Conservation (phyloP, 2,113 vertebrate genomes). For the Brienomyrus longianalis region DNA sequence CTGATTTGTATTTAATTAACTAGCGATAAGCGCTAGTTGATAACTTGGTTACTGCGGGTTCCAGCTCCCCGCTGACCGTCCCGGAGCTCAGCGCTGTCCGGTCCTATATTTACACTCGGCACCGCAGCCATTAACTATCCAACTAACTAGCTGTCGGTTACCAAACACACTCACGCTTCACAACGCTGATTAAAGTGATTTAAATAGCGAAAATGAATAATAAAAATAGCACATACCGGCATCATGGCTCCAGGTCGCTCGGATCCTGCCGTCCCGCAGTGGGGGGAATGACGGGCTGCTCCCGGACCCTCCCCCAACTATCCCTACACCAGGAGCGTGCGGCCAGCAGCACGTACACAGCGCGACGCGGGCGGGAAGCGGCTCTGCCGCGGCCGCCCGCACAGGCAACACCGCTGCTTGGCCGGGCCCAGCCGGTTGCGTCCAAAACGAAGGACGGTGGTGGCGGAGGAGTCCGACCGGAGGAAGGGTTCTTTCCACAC, state of each 20-base stretch:
- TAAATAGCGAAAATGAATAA: neutral
- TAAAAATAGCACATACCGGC: slow-evolving; percentile 51
- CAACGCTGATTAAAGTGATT: neutral
- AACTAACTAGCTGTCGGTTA: neutral
- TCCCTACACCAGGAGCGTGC: neutral
- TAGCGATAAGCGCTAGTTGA: neutral
- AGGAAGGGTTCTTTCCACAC: neutral
- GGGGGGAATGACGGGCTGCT: neutral
- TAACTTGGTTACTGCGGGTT: neutral
- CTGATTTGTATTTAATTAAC: neutral
- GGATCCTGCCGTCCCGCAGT: neutral
- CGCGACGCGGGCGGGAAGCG: neutral
- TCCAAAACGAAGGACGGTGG: neutral
- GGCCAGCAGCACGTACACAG: neutral
- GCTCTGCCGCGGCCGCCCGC: neutral
- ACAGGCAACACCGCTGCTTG: slow-evolving; percentile 6
- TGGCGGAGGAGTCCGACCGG: neutral
- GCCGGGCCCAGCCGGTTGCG: neutral
- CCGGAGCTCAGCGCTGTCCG: neutral
- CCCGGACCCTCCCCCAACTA: neutral
- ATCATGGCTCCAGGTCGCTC: slow-evolving; percentile 47
- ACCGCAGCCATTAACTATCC: neutral
- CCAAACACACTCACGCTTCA: neutral
- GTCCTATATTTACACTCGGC: neutral
- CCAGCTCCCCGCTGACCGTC: neutral